Evolutionary conservation across 2,888 invertebrate species (phyloP).

Genomic region (Darwinula stevensoni): DNA sequence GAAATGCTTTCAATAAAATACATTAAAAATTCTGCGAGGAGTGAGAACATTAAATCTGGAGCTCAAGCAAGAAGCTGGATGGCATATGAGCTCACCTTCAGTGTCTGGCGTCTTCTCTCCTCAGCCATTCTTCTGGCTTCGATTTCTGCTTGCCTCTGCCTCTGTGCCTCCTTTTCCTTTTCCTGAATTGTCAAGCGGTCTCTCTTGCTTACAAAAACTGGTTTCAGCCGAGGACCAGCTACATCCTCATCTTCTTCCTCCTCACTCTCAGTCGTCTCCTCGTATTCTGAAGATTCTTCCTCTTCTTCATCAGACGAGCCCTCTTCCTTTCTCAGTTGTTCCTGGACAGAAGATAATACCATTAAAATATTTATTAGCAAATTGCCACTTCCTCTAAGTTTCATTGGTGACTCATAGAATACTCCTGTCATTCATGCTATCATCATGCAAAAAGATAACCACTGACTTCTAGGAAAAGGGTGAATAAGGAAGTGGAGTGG

Average conservation of each 20-base stretch:
- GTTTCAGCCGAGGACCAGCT: constrained; percentile 66
- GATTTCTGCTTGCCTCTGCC: constrained; percentile 49
- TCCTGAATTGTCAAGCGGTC: constrained; percentile 87
- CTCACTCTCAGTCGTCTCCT: constrained; percentile 36
- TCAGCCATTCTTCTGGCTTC: constrained; percentile 60
- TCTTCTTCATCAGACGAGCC: constrained; percentile 20
- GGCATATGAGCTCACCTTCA: constrained; percentile 23
- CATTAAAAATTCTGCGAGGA: too few species aligned
- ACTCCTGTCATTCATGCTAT: too few species aligned
- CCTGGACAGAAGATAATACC: too few species aligned
- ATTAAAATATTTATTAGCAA: too few species aligned
- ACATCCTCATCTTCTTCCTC: constrained; percentile 66
- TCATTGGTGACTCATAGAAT: too few species aligned
- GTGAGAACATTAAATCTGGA: too few species aligned
- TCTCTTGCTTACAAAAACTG: constrained; percentile 70
- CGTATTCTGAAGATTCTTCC: constrained; percentile 31
- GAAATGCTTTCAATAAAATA: too few species aligned
- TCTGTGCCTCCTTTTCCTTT: constrained; percentile 57
- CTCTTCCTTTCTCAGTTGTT: constrained; percentile 37
- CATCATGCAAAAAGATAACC: too few species aligned
- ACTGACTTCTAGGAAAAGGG: too few species aligned
- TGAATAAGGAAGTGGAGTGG: too few species aligned
- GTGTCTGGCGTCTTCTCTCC: constrained; percentile 56
- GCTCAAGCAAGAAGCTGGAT: not conserved
- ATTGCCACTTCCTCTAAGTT: constrained; percentile 13